These are phyloP conservation scores for Meloe dianella DNA, from an alignment of 2,888 invertebrate species.

Conservation along the genomic window DNA sequence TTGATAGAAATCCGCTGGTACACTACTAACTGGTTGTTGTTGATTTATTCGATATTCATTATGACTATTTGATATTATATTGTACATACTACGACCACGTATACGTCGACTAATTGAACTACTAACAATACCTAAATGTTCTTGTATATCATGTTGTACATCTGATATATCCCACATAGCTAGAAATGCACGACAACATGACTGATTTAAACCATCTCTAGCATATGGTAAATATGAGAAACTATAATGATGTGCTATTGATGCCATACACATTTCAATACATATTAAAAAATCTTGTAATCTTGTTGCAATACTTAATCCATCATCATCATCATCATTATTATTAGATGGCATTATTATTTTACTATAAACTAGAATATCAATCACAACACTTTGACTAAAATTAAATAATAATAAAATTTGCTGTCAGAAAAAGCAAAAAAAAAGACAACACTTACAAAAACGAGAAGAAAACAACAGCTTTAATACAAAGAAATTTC, in stretches of 20 bases:
- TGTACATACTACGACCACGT: conserved; percentile 78
- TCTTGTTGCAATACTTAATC: conserved; percentile 79
- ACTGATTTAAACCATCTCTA: conserved; percentile 55
- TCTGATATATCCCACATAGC: conserved; percentile 98
- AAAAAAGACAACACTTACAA: conserved; percentile 74
- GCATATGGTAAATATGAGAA: conserved; percentile 92
- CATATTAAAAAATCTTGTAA: conserved; percentile 94
- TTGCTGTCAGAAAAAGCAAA: conserved; percentile 17
- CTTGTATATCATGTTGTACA: conserved; percentile 89
- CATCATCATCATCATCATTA: conserved; percentile 64
- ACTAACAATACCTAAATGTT: conserved; percentile 89
- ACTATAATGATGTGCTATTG: conserved; percentile 93
- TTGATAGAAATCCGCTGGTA: conserved; percentile 52
- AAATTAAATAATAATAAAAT: conserved; percentile 47
- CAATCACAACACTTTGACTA: conserved; percentile 92
- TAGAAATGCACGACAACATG: conserved; percentile 79
- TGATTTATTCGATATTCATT: conserved; percentile 60
- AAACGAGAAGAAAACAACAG: conserved; percentile 97
- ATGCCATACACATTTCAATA: conserved; percentile 97
- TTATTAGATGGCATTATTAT: conserved; percentile 80
- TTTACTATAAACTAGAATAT: conserved; percentile 82
- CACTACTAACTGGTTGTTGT: conserved; percentile 44
- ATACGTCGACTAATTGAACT: conserved; percentile 79
- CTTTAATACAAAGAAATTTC: conserved; percentile 96
- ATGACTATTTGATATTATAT: conserved; percentile 70